Evolutionary conservation across 2,888 invertebrate genomes (phyloP).

Genomic region (Elmis aenea): DNA sequence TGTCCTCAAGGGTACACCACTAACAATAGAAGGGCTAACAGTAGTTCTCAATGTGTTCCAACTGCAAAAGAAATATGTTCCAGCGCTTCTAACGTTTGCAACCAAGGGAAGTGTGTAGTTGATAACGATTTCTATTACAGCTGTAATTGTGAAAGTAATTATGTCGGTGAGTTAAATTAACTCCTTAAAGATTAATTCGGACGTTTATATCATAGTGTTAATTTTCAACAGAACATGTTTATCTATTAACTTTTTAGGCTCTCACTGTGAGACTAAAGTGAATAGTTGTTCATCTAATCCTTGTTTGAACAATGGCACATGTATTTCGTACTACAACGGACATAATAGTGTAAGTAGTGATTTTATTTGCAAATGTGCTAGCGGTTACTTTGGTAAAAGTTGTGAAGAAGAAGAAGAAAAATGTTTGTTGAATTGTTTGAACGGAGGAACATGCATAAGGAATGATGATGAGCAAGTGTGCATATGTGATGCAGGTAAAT

Average conservation of each 20-base stretch:
- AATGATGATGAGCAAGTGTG: conserved; percentile 44
- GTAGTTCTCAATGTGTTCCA: conserved; percentile 46
- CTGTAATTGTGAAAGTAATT: conserved; percentile 51
- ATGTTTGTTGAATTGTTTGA: conserved; percentile 47
- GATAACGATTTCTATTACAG: conserved; percentile 40
- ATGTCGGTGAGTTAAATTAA: conserved; percentile 43
- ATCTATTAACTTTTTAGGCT: conserved; percentile 41
- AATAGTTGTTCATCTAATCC: conserved; percentile 51
- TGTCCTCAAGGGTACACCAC: conserved; percentile 56
- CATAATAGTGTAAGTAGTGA: too few relatives aligned
- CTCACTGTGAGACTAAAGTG: conserved; percentile 49
- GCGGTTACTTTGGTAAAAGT: conserved; percentile 48
- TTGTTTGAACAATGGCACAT: conserved; percentile 53
- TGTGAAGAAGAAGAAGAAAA: conserved; percentile 46
- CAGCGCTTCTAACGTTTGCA: conserved; percentile 49
- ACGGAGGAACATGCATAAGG: conserved; percentile 51
- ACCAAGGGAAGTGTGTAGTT: conserved; percentile 42
- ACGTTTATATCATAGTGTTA: too few relatives aligned
- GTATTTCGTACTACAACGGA: conserved; percentile 31
- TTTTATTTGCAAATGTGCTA: conserved; percentile 49
- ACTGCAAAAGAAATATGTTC: conserved; percentile 49
- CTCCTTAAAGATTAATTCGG: too few relatives aligned
- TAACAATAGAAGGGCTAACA: conserved; percentile 39
- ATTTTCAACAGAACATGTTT: neutral
- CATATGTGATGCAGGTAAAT: conserved; percentile 40